These are phyloP conservation scores for Cheilosia variabilis DNA, from an alignment of 2,888 invertebrate genomes.

Conservation along the genomic window DNA sequence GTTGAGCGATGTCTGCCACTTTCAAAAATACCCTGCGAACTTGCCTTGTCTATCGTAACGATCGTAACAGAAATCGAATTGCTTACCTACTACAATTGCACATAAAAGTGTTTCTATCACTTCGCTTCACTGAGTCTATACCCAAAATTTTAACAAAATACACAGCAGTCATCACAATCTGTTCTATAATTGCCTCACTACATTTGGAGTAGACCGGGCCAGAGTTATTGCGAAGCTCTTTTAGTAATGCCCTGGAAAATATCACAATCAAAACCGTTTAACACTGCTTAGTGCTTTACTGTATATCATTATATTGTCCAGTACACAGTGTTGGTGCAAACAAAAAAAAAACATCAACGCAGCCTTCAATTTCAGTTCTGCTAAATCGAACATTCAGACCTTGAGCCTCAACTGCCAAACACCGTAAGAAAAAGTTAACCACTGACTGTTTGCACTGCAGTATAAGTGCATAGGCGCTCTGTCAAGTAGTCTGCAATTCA, in stretches of 20 bases:
- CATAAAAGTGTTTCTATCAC: no score
- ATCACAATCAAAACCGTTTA: constrained; percentile 11
- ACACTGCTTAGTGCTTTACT: neutral
- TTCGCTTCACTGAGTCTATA: no score
- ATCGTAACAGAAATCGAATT: no score
- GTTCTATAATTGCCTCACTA: neutral
- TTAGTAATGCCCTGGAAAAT: neutral
- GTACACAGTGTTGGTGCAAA: neutral
- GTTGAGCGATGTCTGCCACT: no score
- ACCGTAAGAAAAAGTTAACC: constrained; percentile 55
- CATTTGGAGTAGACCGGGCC: neutral
- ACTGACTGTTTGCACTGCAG: constrained; percentile 1
- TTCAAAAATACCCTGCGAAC: no score
- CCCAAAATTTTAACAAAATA: neutral
- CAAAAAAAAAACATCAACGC: constrained; percentile 2
- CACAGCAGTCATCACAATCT: neutral
- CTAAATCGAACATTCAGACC: constrained; percentile 66
- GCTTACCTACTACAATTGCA: no score
- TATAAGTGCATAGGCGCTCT: neutral
- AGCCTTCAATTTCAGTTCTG: constrained; percentile 65
- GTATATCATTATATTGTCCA: neutral
- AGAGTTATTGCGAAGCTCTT: neutral
- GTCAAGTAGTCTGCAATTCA: constrained; percentile 43
- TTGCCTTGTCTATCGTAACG: no score
- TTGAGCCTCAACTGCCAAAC: constrained; percentile 56